Conservation (phyloP, 2,888 invertebrate genomes). For the Asteroscopus sphinx region DNA sequence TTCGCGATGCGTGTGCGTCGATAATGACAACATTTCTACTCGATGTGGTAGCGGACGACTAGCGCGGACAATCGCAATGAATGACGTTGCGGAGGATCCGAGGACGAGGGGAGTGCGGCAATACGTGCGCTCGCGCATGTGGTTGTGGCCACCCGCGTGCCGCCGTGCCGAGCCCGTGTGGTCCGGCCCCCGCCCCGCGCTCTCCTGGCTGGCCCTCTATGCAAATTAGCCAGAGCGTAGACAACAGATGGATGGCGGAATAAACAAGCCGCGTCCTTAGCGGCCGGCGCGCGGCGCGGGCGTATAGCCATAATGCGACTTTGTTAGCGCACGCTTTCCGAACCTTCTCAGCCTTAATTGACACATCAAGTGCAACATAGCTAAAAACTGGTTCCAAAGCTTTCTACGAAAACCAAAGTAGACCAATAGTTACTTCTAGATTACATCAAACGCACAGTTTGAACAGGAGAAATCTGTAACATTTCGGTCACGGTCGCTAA, state of each 20-base stretch:
- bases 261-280: constrained; percentile 88
- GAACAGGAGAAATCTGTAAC: constrained; percentile 54
- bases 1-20: constrained; percentile 81
- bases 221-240: constrained; percentile 89
- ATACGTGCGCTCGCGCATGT: constrained; percentile 85
- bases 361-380: constrained; percentile 31
- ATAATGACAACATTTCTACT: constrained; percentile 88
- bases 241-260: constrained; percentile 90
- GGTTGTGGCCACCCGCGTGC: constrained; percentile 89
- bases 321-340: constrained; percentile 46
- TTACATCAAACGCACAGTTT: constrained; percentile 33
- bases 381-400: constrained; percentile 17
- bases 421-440: constrained; percentile 12
- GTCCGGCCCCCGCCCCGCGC: constrained; percentile 78
- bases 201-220: constrained; percentile 80
- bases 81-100: constrained; percentile 81
- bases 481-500: constrained; percentile 71
- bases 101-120: constrained; percentile 69
- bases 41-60: constrained; percentile 85
- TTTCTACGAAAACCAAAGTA: constrained; percentile 33
- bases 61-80: constrained; percentile 87
- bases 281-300: constrained; percentile 64
- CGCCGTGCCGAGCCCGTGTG: constrained; percentile 89
- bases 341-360: constrained; percentile 30
- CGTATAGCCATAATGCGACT: constrained; percentile 44